A percentile compares a stretch with the other conserved stretches of the same genome.
Conservation (phyloP, 2,888 invertebrate genomes). For the Pseudococcus viburni region DNA sequence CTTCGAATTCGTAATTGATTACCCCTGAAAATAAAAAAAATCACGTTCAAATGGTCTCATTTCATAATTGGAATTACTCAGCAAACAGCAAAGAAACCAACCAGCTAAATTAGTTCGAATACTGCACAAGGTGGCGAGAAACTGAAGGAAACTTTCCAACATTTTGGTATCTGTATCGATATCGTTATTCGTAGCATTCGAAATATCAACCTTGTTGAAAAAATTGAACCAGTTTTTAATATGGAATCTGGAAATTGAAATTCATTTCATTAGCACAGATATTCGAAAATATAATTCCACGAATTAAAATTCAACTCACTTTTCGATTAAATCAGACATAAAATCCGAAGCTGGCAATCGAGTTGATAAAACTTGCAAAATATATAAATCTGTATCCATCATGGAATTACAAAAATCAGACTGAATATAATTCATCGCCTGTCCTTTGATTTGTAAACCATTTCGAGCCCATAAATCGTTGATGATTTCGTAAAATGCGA, state of each 20-base stretch:
- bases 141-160: constrained; percentile 93
- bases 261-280: background rate
- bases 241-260: constrained; percentile 11
- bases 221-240: constrained; percentile 24
- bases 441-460: constrained; percentile 97
- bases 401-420: constrained; percentile 99
- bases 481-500: constrained; percentile 94
- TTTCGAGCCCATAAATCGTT: constrained; percentile 95
- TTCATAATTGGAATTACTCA: too few species aligned
- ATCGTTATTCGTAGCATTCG: background rate
- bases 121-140: constrained; percentile 89
- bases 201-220: background rate
- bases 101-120: constrained; percentile 87
- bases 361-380: constrained; percentile 93
- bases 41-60: too few species aligned
- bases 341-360: constrained; percentile 89
- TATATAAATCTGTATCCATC: constrained; percentile 96
- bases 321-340: constrained; percentile 88
- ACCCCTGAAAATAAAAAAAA: background rate
- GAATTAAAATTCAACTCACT: constrained; percentile 73
- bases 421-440: constrained; percentile 98
- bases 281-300: too few species aligned
- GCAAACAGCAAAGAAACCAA: constrained; percentile 71
- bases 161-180: constrained; percentile 71
- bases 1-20: constrained; percentile 28